phyloP scores from a whole-genome alignment of 2,797 vertebrate species.

The Artibeus jamaicensis region DNA sequence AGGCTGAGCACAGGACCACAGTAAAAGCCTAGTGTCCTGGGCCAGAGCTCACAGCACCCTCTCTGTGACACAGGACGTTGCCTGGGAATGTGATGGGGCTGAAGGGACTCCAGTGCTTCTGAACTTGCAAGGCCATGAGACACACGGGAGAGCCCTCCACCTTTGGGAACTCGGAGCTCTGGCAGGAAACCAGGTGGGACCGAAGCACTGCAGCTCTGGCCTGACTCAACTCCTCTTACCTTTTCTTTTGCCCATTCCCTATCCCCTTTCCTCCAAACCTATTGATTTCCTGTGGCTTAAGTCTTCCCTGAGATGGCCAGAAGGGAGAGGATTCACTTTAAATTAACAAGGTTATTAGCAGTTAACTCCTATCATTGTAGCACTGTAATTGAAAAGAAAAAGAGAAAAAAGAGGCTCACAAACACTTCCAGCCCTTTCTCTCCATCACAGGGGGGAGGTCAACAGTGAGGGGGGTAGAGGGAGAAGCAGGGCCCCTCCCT shows the following conservation, averaged over 20 bases:
- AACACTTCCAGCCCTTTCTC: constrained; percentile 55
- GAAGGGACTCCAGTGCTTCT: not conserved
- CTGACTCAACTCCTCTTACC: not conserved
- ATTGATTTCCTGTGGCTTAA: constrained; percentile 66
- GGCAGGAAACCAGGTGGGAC: not conserved
- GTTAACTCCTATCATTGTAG: constrained; percentile 73
- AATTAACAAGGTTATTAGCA: constrained; percentile 83
- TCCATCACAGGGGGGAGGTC: not conserved
- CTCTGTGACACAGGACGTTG: not conserved
- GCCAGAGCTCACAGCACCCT: not conserved
- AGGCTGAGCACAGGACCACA: not conserved
- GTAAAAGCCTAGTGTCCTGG: not conserved
- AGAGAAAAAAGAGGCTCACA: constrained; percentile 64
- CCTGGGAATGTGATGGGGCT: not conserved
- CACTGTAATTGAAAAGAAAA: constrained; percentile 81
- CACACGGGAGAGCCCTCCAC: not conserved
- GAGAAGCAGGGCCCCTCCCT: not conserved
- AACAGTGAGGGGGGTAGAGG: fast-evolving
- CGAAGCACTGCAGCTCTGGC: not conserved
- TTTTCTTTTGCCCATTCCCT: not conserved
- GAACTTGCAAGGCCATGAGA: fast-evolving
- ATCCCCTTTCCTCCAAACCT: not conserved
- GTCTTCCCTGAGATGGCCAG: constrained; percentile 78
- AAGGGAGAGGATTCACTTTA: constrained; percentile 80
- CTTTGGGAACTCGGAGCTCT: not conserved